Evolutionary conservation across 2,113 vertebrate species (phyloP).

Genomic region (Acanthisitta chloris): DNA sequence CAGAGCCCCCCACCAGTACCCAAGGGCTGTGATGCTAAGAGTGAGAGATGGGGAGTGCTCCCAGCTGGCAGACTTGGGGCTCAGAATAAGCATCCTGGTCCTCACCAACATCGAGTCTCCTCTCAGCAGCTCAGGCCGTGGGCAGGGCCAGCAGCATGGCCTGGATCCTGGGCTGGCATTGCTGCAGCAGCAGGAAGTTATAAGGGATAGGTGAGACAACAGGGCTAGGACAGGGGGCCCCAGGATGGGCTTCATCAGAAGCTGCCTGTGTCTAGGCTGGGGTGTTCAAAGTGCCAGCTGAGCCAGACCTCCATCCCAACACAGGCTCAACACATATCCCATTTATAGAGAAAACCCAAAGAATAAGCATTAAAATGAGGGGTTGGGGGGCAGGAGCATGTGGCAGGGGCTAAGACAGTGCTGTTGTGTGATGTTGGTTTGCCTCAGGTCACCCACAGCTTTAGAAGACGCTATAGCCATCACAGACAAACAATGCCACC

Average conservation of each 20-base stretch:
- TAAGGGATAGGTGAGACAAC: not conserved
- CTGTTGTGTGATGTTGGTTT: not conserved
- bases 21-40: accelerated
- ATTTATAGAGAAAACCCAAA: not conserved
- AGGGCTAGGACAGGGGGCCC: not conserved
- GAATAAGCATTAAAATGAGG: not conserved
- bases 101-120: not conserved
- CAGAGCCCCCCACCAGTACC: not conserved
- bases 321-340: not conserved
- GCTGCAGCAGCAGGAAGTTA: not conserved
- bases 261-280: not conserved
- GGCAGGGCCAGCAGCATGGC: not conserved
- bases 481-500: not conserved
- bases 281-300: not conserved
- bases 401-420: not conserved
- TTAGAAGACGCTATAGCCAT: not conserved
- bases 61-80: not conserved
- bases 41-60: not conserved
- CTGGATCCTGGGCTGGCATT: not conserved
- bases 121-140: not conserved
- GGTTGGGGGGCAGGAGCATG: accelerated
- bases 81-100: not conserved
- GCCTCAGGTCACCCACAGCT: not conserved
- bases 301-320: not conserved
- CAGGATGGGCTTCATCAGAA: not conserved